A percentile compares a stretch with the other conserved stretches of the same genome.
Conservation (phyloP, 2,113 vertebrate species). For the Odocoileus virginianus region DNA sequence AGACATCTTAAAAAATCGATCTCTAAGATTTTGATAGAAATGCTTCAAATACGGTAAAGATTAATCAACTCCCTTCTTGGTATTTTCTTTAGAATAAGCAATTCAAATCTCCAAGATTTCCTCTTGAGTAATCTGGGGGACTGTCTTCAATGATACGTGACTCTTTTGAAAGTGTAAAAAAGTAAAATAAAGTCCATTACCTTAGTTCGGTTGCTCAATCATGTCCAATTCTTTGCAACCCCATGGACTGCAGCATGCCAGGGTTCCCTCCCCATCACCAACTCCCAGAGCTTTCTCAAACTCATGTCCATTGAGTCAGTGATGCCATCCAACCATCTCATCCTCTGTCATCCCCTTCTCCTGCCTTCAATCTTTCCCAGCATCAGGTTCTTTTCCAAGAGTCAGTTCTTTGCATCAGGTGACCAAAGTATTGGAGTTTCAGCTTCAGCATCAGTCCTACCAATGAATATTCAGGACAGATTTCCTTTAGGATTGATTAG, state of each 20-base stretch:
- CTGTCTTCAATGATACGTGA: not conserved
- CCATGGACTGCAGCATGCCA: not conserved
- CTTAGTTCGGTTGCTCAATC: not conserved
- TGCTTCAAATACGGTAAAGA: not conserved
- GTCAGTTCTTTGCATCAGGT: not conserved
- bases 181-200: not conserved
- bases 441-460: not conserved
- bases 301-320: accelerated
- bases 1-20: not conserved
- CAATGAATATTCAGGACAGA: not conserved
- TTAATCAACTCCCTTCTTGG: not conserved
- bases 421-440: not conserved
- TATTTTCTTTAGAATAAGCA: not conserved
- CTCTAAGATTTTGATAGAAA: not conserved
- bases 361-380: not conserved
- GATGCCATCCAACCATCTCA: not conserved
- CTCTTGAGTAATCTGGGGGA: not conserved
- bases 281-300: accelerated
- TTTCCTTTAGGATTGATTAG: not conserved
- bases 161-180: not conserved
- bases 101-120: not conserved
- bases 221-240: not conserved
- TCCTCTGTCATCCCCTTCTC: not conserved
- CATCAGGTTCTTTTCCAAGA: not conserved
- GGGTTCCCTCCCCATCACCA: not conserved